A percentile compares a stretch with the other conserved stretches of the same genome.
These are phyloP conservation scores for Sphaerophoria taeniata DNA, from an alignment of 2,888 invertebrate species.

Conservation along the genomic window DNA sequence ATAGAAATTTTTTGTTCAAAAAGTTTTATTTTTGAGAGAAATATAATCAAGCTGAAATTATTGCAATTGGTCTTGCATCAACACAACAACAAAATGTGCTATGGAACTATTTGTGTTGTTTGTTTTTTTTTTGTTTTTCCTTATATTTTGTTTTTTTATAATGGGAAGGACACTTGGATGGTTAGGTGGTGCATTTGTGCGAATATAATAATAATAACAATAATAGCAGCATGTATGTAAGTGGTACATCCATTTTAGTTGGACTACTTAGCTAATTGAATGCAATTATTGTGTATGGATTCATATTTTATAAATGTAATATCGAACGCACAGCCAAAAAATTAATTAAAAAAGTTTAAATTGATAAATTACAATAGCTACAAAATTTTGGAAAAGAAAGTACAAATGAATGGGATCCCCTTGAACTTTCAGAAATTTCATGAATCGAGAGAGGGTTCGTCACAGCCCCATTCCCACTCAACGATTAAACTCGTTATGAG, in stretches of 20 bases:
- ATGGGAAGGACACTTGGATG: background rate
- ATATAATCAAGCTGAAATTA: constrained; percentile 56
- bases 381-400: too few species aligned
- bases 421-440: too few species aligned
- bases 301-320: background rate
- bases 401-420: too few species aligned
- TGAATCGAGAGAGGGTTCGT: too few species aligned
- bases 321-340: constrained; percentile 8
- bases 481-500: too few species aligned
- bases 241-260: background rate
- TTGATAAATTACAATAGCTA: too few species aligned
- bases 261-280: constrained; percentile 60
- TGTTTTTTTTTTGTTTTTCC: constrained; percentile 7
- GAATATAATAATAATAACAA: background rate
- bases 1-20: constrained; percentile 30
- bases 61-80: constrained; percentile 42
- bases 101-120: constrained; percentile 1
- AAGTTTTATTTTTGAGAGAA: constrained; percentile 16
- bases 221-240: background rate
- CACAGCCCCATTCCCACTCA: too few species aligned
- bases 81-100: constrained; percentile 15
- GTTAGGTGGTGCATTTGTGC: constrained; percentile 9
- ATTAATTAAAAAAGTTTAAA: background rate
- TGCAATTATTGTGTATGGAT: constrained; percentile 16
- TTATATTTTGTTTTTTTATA: background rate